Percentiles rank a stretch among this genome's conserved stretches.
These are phyloP conservation scores for Cirrhinus mrigala DNA, from an alignment of 2,797 vertebrate species.

Conservation along the genomic window DNA sequence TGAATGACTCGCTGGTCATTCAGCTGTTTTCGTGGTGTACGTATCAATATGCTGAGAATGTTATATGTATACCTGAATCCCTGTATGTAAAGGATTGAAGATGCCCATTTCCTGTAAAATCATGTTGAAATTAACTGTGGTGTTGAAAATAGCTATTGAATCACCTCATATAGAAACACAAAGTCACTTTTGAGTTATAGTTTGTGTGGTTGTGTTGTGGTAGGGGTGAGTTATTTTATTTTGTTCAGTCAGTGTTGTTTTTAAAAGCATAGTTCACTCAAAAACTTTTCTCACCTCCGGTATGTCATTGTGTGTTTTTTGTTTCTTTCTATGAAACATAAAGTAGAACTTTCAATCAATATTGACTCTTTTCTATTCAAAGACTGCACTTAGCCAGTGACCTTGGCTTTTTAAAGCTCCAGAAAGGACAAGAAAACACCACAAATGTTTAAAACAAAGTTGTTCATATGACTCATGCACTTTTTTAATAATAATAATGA, in stretches of 20 bases:
- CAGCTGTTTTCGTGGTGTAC: neutral
- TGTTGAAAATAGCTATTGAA: neutral
- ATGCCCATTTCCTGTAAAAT: neutral
- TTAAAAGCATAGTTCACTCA: neutral
- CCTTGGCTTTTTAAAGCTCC: neutral
- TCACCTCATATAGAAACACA: neutral
- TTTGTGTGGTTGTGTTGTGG: neutral
- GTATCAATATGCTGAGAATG: slow-evolving; percentile 9
- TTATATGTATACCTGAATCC: slow-evolving; percentile 30
- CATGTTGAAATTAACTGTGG: neutral
- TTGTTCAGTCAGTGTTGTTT: neutral
- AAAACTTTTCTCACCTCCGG: neutral
- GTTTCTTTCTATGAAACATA: no score
- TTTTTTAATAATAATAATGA: no score
- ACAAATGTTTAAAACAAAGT: neutral
- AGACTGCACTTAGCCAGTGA: neutral
- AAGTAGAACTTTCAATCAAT: neutral
- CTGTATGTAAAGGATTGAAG: neutral
- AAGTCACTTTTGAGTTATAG: neutral
- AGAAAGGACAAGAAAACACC: slow-evolving; percentile 5
- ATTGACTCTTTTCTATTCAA: neutral
- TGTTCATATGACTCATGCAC: neutral
- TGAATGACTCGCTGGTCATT: slow-evolving; percentile 13
- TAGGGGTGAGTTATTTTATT: neutral
- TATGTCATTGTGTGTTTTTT: neutral